Conservation (phyloP, 2,113 vertebrate species). For the Oreotrochilus melanogaster region DNA sequence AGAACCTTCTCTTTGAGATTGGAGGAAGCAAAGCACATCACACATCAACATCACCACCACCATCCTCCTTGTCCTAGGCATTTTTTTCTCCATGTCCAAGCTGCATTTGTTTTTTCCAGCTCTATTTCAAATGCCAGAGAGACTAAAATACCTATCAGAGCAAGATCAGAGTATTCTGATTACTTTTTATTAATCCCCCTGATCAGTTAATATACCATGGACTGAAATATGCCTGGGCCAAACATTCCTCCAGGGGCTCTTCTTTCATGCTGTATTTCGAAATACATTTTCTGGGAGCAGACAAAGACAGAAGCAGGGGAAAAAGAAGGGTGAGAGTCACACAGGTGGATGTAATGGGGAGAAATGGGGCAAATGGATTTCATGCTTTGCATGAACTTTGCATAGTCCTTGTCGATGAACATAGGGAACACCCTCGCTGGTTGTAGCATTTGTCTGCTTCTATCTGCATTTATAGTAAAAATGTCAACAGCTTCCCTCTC, state of each 20-base stretch:
- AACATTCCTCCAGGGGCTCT: background rate
- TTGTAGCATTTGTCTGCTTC: background rate
- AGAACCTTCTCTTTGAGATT: background rate
- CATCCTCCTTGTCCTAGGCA: background rate
- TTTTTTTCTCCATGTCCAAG: background rate
- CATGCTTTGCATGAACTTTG: no score
- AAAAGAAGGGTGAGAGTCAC: background rate
- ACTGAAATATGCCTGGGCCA: background rate
- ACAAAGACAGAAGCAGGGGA: background rate
- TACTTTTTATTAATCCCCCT: background rate
- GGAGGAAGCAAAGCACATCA: background rate
- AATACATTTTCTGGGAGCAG: background rate
- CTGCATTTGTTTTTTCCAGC: background rate
- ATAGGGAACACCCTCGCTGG: background rate
- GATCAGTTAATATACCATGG: background rate
- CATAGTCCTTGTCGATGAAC: background rate
- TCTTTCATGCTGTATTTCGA: background rate
- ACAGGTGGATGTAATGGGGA: background rate
- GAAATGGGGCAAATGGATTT: background rate
- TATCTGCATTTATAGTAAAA: background rate
- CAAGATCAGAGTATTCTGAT: background rate
- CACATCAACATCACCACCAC: background rate
- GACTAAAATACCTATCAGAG: background rate
- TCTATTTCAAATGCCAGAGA: background rate
- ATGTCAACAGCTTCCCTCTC: background rate